Evolutionary conservation across 2,113 vertebrate genomes (phyloP).

Genomic region (Miniopterus natalensis): DNA sequence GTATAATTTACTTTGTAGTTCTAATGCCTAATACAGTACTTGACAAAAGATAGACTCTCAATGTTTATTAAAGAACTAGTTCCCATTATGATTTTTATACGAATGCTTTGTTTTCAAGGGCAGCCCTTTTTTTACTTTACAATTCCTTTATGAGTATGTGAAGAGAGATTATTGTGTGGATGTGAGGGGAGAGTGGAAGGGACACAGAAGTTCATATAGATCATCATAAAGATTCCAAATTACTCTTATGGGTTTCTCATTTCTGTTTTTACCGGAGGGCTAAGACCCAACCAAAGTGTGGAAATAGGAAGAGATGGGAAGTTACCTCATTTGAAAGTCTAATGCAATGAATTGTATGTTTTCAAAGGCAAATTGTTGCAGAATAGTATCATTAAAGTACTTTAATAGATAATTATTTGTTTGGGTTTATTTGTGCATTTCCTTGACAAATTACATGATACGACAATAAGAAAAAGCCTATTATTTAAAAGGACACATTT

Average conservation of each 20-base stretch:
- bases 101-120: background rate
- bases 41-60: background rate
- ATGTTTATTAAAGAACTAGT: background rate
- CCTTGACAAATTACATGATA: conserved; percentile 15
- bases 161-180: background rate
- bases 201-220: background rate
- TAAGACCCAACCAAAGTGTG: background rate
- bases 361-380: conserved; percentile 13
- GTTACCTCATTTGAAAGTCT: conserved; percentile 31
- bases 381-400: background rate
- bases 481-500: conserved; percentile 40
- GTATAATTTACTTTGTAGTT: background rate
- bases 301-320: background rate
- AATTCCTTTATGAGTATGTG: background rate
- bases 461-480: background rate
- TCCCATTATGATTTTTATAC: background rate
- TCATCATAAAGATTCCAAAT: background rate
- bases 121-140: background rate
- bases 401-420: conserved; percentile 39
- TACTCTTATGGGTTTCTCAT: background rate
- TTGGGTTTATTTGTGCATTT: conserved; percentile 5
- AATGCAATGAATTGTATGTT: background rate
- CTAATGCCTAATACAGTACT: background rate
- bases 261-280: background rate
- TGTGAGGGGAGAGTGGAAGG: background rate